Base-by-base conservation (phyloP, 2,113 vertebrate species). In the Serinus canaria region DNA sequence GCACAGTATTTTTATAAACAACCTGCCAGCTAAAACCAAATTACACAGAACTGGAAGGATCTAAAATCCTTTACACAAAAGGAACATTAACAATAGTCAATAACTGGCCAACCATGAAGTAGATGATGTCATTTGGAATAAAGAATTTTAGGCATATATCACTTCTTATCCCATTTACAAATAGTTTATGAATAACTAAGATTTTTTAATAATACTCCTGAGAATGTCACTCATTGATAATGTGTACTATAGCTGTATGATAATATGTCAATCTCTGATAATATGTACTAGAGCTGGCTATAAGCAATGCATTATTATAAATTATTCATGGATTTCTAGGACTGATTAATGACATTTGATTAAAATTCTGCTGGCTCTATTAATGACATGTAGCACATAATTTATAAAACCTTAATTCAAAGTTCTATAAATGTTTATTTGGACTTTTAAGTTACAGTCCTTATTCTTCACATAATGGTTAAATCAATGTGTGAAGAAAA, bases 401-500 rank as follows among this genome's bases (percentile, higher is more conserved):
- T 83, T 80, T 76, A 84, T 41, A 73, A 94, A 85, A 64, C 23
- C 30, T 82, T 63, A 59, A 90, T 85, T 17, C 3, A 59, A 88
- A 77, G 4, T 73, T 74, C 87, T 70, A 83, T 62, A 69, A 79
- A 76, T 80, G 13, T 41, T 87, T 80, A 58, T 84, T 92, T 60
- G 85, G 28, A 46, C n/a, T 73, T 94, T 90, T 76, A 62, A 62
- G 37, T 58, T 83, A 66, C 12, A 66, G 59, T 76, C 19, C 27
- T 75, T 87, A 46, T 68, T 82, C 14, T 69, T 25, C 25, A 55
- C 44, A 50, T 80, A 55, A 80, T 66, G 15, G 23, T 43, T 93
- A 92, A 88, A 93, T 83, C 55, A 86, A 83, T 62, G 16, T 7
- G 10, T 69, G 33, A 93, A 80, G 37, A 95, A 95, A 66, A 92